phyloP scores from a whole-genome alignment of 2,797 vertebrate genomes.

The Rhinella marina region DNA sequence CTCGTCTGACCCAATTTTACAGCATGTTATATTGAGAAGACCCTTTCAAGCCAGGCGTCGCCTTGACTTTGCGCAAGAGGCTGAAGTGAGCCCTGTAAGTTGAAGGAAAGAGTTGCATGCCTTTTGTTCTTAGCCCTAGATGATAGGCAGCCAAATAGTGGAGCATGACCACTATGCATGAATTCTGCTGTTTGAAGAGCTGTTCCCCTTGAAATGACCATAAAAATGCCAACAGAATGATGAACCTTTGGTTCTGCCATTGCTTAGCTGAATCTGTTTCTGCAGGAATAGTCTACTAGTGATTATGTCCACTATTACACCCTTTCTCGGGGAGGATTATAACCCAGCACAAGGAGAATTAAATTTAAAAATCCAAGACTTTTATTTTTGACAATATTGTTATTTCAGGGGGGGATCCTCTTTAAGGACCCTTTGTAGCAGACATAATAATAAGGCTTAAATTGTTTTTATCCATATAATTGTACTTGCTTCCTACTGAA shows the following conservation, averaged over 20 bases:
- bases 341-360: too few relatives aligned
- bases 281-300: background rate
- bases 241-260: background rate
- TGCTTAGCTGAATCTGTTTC: background rate
- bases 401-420: background rate
- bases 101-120: conserved; percentile 53
- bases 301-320: background rate
- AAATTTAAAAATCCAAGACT: too few relatives aligned
- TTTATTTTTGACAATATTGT: background rate
- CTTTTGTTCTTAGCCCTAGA: conserved; percentile 11
- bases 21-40: conserved; percentile 83
- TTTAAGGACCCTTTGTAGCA: background rate
- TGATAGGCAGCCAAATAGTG: background rate
- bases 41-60: conserved; percentile 78
- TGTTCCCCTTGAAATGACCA: background rate
- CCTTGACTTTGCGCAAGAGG: conserved; percentile 81
- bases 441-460: background rate
- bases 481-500: background rate
- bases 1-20: conserved; percentile 70
- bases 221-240: background rate
- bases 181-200: background rate
- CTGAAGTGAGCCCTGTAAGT: conserved; percentile 85
- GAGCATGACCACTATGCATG: background rate
- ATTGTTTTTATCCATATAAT: background rate
- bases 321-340: background rate